Evolutionary conservation across 2,888 invertebrate species (phyloP).

Genomic region (Teleogryllus oceanicus): DNA sequence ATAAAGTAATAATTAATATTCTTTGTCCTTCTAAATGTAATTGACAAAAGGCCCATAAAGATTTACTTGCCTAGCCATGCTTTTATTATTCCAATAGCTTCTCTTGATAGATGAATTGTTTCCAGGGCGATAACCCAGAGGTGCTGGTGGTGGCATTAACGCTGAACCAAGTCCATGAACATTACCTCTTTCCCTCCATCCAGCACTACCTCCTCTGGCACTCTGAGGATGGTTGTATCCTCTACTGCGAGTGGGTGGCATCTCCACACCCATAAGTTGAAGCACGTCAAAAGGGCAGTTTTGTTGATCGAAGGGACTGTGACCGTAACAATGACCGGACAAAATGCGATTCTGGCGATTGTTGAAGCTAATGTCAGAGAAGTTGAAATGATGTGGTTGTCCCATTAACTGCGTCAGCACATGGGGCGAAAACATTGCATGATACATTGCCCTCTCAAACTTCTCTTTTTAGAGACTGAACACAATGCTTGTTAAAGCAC

Average conservation of each 20-base stretch:
- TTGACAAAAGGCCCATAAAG: background rate
- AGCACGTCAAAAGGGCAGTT: constrained; percentile 28
- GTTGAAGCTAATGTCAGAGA: constrained; percentile 21
- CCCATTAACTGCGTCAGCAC: constrained; percentile 32
- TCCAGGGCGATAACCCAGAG: constrained; percentile 27
- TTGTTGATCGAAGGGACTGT: constrained; percentile 27
- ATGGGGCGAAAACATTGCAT: constrained; percentile 35
- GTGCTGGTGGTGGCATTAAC: constrained; percentile 31
- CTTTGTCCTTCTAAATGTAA: no score
- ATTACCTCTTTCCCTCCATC: constrained; percentile 33
- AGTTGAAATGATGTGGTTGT: constrained; percentile 33
- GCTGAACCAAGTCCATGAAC: constrained; percentile 22
- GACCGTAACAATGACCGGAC: constrained; percentile 24
- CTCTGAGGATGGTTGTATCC: constrained; percentile 29
- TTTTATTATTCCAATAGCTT: constrained; percentile 33
- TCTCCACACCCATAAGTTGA: constrained; percentile 33
- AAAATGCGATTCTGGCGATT: constrained; percentile 26
- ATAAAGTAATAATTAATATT: no score
- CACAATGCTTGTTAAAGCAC: background rate
- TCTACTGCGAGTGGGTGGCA: constrained; percentile 34
- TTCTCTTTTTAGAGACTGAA: background rate
- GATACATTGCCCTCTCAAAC: constrained; percentile 33
- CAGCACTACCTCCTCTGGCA: constrained; percentile 30
- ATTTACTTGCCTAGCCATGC: background rate
- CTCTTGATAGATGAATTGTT: constrained; percentile 25